phyloP scores from a whole-genome alignment of 2,888 invertebrate genomes.

The Ormia ochracea region DNA sequence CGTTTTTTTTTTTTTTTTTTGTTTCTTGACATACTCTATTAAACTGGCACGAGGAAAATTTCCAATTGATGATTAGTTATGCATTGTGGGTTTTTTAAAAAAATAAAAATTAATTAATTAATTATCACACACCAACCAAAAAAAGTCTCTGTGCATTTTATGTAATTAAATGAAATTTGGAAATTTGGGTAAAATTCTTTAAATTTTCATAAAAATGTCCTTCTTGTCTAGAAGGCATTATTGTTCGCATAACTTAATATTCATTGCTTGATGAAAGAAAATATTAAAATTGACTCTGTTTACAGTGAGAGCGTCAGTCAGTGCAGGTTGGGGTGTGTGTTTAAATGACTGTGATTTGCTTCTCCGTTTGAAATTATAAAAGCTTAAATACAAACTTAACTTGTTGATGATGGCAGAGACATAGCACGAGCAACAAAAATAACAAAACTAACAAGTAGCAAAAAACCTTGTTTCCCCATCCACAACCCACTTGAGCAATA shows the following conservation, averaged over 20 bases:
- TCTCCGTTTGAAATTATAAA: neutral
- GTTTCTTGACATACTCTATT: too few relatives aligned
- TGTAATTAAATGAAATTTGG: too few relatives aligned
- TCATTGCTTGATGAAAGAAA: neutral
- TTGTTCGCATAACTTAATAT: neutral
- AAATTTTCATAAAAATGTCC: too few relatives aligned
- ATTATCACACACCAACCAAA: too few relatives aligned
- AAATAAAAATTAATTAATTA: too few relatives aligned
- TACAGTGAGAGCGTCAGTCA: neutral
- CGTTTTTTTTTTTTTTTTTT: too few relatives aligned
- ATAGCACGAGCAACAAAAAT: constrained; percentile 4
- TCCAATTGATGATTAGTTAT: too few relatives aligned
- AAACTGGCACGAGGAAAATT: too few relatives aligned
- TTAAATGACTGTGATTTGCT: neutral
- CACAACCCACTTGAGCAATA: neutral
- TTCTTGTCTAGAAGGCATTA: neutral
- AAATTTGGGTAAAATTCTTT: neutral
- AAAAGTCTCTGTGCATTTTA: too few relatives aligned
- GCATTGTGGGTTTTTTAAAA: too few relatives aligned
- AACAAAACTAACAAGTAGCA: neutral
- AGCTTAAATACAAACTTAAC: constrained; percentile 25
- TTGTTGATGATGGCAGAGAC: constrained; percentile 33
- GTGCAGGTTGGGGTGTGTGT: neutral
- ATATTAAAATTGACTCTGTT: neutral
- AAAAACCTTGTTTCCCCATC: neutral